Conservation (phyloP, 2,797 vertebrate genomes). For the Serranus cabrilla region DNA sequence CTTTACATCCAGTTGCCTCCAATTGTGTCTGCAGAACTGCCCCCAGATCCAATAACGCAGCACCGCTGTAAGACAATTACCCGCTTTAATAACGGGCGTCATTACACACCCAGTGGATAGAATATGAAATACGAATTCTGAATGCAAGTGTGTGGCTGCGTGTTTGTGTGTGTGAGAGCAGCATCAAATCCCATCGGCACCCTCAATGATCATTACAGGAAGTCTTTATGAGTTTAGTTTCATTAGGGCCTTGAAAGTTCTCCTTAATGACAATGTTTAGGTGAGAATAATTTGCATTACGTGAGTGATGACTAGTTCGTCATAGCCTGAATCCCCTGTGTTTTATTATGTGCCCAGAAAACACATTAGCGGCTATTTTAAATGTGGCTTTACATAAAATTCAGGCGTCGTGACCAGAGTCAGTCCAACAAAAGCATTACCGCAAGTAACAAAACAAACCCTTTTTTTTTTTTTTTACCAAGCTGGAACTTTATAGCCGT, state of each 20-base stretch:
- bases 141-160: conserved; percentile 31
- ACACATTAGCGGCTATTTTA: conserved; percentile 40
- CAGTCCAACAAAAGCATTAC: conserved; percentile 30
- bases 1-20: conserved; percentile 81
- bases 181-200: conserved; percentile 73
- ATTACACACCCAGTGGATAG: conserved; percentile 78
- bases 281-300: conserved; percentile 54
- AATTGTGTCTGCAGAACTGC: conserved; percentile 73
- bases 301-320: conserved; percentile 54
- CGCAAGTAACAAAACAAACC: conserved; percentile 48
- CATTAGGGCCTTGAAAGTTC: conserved; percentile 68
- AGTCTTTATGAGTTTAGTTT: conserved; percentile 72
- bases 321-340: conserved; percentile 41
- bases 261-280: conserved; percentile 68
- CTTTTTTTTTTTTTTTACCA: conserved; percentile 46
- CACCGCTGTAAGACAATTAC: conserved; percentile 82
- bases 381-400: conserved; percentile 46
- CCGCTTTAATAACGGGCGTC: conserved; percentile 81
- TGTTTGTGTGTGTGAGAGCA: conserved; percentile 42
- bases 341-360: conserved; percentile 54
- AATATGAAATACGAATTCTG: conserved; percentile 80
- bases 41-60: conserved; percentile 80
- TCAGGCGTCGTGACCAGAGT: conserved; percentile 36
- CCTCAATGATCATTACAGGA: conserved; percentile 67
- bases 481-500: conserved; percentile 45